phyloP scores from a whole-genome alignment of 2,888 invertebrate genomes.

The Halocaridina rubra region DNA sequence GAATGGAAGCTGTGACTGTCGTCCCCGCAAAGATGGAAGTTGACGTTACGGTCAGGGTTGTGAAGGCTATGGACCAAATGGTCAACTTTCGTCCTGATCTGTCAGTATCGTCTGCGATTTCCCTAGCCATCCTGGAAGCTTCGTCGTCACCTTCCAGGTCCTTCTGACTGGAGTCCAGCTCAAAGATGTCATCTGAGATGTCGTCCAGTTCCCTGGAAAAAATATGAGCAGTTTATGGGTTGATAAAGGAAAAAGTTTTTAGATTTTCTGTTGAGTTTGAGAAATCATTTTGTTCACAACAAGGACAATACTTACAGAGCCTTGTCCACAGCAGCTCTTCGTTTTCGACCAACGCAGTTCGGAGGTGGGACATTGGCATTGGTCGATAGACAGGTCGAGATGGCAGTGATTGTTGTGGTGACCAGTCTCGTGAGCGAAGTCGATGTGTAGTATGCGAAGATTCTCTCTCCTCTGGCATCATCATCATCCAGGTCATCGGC shows the following conservation, averaged over 20 bases:
- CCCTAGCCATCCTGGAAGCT: neutral
- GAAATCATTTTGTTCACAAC: neutral
- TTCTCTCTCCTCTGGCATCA: neutral
- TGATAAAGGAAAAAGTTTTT: too few relatives aligned
- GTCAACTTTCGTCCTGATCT: neutral
- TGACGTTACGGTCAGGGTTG: conserved; percentile 21
- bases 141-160: neutral
- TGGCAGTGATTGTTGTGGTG: conserved; percentile 41
- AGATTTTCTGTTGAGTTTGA: neutral
- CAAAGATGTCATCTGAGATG: neutral
- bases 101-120: neutral
- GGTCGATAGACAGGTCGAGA: conserved; percentile 38
- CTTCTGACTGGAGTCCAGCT: neutral
- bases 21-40: conserved; percentile 28
- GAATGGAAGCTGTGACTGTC: conserved; percentile 2
- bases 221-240: too few relatives aligned
- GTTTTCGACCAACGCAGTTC: conserved; percentile 23
- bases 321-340: neutral
- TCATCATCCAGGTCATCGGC: neutral
- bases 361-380: neutral
- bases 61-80: conserved; percentile 25
- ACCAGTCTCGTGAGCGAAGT: conserved; percentile 27
- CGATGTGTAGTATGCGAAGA: conserved; percentile 21
- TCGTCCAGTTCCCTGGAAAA: too few relatives aligned
- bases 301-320: neutral